Percentiles rank a stretch among this genome's conserved stretches.
These are phyloP conservation scores for Daboia siamensis DNA, from an alignment of 2,113 vertebrate species.

Conservation along the genomic window DNA sequence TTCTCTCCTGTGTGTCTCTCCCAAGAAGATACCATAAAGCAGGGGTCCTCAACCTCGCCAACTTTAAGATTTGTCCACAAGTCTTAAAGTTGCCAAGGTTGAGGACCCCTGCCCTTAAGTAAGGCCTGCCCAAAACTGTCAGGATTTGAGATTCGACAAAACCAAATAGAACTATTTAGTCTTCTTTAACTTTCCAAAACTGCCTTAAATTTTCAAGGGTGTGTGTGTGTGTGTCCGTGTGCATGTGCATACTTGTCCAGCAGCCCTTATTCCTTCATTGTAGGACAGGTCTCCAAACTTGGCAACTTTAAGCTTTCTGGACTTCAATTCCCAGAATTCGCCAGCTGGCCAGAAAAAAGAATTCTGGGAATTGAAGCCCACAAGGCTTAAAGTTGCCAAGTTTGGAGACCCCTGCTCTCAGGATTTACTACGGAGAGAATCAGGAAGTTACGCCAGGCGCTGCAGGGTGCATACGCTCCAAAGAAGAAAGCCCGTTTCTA, in stretches of 20 bases:
- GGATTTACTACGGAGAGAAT: neutral
- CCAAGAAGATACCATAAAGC: neutral
- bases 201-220: neutral
- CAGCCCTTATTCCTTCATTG: neutral
- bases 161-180: neutral
- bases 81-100: too few relatives aligned
- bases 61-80: too few relatives aligned
- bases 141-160: neutral
- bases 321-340: too few relatives aligned
- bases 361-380: too few relatives aligned
- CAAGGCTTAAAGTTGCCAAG: too few relatives aligned
- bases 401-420: too few relatives aligned
- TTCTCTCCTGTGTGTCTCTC: slow-evolving; percentile 11
- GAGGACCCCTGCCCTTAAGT: neutral
- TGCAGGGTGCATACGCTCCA: neutral
- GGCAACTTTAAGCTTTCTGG: too few relatives aligned
- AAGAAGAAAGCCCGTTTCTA: neutral
- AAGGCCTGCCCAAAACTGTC: neutral
- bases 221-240: too few relatives aligned
- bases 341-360: too few relatives aligned
- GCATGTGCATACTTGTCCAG: too few relatives aligned
- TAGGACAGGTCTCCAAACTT: too few relatives aligned
- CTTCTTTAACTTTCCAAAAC: neutral
- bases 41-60: too few relatives aligned
- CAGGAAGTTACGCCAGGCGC: neutral